Evolutionary conservation across 1,140 invertebrate genomes (phyloP), one percentile per base, ranked within the genome.

Genomic region (Philopotamus ludificatus): DNA sequence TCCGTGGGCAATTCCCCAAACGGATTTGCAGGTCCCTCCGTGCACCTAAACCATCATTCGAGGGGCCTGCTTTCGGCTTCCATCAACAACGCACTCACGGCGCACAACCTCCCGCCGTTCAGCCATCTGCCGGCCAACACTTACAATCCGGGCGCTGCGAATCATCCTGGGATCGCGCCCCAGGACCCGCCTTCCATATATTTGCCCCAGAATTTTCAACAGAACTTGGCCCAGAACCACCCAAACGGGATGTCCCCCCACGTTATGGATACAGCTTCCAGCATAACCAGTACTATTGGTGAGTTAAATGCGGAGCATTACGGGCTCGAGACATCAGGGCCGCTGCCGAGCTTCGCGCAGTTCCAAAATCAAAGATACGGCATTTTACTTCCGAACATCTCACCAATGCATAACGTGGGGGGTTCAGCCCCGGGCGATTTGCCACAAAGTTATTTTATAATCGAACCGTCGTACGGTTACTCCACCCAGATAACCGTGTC

Each of bases 221-320:
- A 79, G 78, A 81, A 74, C 79, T 78, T 81, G 77, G 77, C 77
- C 74, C 76, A 76, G 82, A 83, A 78, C 79, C 87, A 89, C 87
- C 87, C 87, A 89, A 89, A 89, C 87, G 87, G 79, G 82, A 85
- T 85, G 85, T 85, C 87, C 88, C 87, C 87, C 87, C 87, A 89
- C 87, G 87, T 88, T 89, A 87, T 84, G 84, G 83, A 83, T 85
- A 85, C 81, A 77, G 83, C 80, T 86, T 85, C 83, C 86, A 87
- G 79, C 86, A 86, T 77, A 81, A 81, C 79, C 79, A 81, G 76
- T 87, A 86, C 83, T 88, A 87, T 83, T 88, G 87, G 86, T 86
- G 86, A 86, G 77, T 74, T 73, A 9, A 49, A 74, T 77, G 73
- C 76, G 16, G 76, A 79, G 75, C 74, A 74, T 59, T 78, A 75